phyloP scores from a whole-genome alignment of 1,140 invertebrate genomes.

The Meloidogyne chitwoodi region DNA sequence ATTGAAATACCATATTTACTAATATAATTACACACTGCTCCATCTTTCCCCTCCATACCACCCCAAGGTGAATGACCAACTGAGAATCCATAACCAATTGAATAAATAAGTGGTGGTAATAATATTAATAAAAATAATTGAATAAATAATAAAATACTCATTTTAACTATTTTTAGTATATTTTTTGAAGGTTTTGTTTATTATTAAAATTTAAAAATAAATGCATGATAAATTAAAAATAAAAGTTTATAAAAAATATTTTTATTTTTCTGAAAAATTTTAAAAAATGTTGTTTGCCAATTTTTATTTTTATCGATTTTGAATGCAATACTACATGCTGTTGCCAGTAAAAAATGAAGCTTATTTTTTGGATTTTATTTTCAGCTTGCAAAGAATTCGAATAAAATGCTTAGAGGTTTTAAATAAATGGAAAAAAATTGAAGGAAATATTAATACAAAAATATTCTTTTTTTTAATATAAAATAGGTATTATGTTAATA shows the following conservation, averaged over 20 bases:
- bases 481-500: too few relatives aligned
- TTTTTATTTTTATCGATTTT: background rate
- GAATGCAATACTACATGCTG: background rate
- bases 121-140: background rate
- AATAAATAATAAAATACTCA: background rate
- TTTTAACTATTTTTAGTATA: background rate
- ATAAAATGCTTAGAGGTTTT: background rate
- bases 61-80: background rate
- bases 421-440: too few relatives aligned
- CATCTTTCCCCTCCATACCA: background rate
- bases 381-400: background rate
- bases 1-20: constrained; percentile 33
- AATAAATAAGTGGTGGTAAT: background rate
- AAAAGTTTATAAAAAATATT: too few relatives aligned
- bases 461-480: too few relatives aligned
- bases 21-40: constrained; percentile 8
- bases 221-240: too few relatives aligned
- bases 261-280: too few relatives aligned
- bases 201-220: too few relatives aligned
- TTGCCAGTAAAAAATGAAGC: background rate
- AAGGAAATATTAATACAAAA: too few relatives aligned
- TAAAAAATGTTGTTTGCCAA: background rate
- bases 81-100: constrained; percentile 4
- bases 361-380: background rate
- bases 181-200: too few relatives aligned